phyloP scores from a whole-genome alignment of 2,797 vertebrate genomes.

The Myiotriccus ornatus region DNA sequence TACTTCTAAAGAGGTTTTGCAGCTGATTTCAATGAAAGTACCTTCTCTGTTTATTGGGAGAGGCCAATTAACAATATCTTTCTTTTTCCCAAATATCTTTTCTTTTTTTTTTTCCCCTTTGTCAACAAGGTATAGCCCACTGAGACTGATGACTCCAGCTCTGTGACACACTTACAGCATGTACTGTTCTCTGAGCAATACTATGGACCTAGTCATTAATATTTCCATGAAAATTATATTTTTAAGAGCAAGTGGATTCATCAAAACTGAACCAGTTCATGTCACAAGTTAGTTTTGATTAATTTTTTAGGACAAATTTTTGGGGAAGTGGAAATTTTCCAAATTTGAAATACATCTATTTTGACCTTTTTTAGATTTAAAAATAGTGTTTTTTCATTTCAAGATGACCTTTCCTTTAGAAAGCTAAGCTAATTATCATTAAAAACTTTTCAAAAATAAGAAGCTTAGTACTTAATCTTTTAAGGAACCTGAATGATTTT shows the following conservation, averaged over 20 bases:
- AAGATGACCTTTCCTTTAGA: constrained; percentile 33
- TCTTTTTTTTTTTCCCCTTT: neutral
- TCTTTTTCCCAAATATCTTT: neutral
- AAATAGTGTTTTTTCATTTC: constrained; percentile 7
- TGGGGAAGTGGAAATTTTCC: neutral
- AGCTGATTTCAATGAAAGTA: neutral
- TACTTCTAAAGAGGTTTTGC: neutral
- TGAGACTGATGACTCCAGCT: neutral
- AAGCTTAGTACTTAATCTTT: neutral
- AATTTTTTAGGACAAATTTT: neutral
- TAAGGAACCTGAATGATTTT: neutral
- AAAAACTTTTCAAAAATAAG: neutral
- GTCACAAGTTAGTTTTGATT: neutral
- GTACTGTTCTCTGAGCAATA: neutral
- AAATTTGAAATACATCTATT: neutral
- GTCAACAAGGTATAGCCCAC: neutral
- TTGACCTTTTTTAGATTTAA: constrained; percentile 11
- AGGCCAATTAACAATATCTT: neutral
- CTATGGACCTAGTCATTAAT: neutral
- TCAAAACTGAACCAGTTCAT: neutral
- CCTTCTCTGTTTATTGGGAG: neutral
- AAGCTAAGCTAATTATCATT: constrained; percentile 13
- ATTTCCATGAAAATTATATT: neutral
- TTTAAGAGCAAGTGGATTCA: neutral
- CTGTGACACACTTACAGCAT: neutral